Evolutionary conservation across 2,888 invertebrate species (phyloP), one percentile per base, ranked within the genome.

Genomic region (Dioctria rufipes): DNA sequence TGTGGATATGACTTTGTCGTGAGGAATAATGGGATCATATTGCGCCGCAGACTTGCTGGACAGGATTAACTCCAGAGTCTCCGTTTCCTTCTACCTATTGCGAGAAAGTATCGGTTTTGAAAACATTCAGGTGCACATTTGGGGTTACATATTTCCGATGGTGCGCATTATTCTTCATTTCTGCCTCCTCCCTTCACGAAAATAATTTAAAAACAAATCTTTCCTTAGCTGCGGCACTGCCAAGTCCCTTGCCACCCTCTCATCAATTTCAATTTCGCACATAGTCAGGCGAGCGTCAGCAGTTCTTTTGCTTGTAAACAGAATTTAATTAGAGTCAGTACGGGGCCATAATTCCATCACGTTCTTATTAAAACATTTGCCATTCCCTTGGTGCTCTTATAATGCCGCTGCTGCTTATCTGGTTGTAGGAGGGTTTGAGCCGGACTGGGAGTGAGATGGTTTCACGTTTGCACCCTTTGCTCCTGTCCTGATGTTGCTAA

Each of bases 301-400:
- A 58, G 73, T 73, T 73, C 73, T 73, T 73, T 73, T 73, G 58
- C 73, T 42, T 73, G 73, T 73, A 73, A 73, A 73, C 58, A 73
- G 73, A 60, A 73, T 73, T 73, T 73, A 73, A 73, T 73, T 73
- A 73, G 60, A 73, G n/a, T 60, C 58, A 58, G 58, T 73, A 40
- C 51, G 54, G 43, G 73, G 73, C 73, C 73, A 73, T 73, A 73
- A 73, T 73, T 73, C 58, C 73, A 73, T 73, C 73, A 73, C 42
- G 73, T 40, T 60, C 73, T 73, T 73, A 73, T 73, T 73, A 73
- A 73, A 73, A 73, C 73, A 73, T 73, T 73, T 73, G 40, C 73
- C 73, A 54, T 73, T n/a, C 73, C 60, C 54, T 54, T 60, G 58
- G 40, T 73, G 58, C 58, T 58, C 73, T 73, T 73, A 73, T 58